Evolutionary conservation across 1,140 invertebrate species (phyloP).

Genomic region (Manduca sexta): DNA sequence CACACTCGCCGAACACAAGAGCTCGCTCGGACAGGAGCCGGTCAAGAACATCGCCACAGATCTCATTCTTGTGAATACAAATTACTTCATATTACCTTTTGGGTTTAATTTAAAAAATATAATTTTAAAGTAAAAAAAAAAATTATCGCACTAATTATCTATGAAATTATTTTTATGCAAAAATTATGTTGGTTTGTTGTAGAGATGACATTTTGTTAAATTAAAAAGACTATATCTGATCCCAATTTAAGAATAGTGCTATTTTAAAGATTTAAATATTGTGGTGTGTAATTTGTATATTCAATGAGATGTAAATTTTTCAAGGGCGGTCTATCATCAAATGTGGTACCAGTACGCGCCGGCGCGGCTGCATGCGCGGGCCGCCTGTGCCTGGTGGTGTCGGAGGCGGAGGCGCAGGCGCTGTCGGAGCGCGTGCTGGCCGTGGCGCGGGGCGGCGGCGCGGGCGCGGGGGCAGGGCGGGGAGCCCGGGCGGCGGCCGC

Average conservation of each 20-base stretch:
- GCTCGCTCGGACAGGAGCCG: constrained; percentile 89
- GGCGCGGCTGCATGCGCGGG: constrained; percentile 89
- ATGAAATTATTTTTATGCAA: no score
- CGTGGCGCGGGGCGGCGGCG: constrained; percentile 67
- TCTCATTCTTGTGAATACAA: constrained; percentile 81
- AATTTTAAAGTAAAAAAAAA: no score
- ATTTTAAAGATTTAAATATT: no score
- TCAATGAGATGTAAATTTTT: no score
- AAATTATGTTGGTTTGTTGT: no score
- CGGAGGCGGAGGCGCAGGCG: constrained; percentile 43
- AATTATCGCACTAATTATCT: no score
- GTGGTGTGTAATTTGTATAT: no score
- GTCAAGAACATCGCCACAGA: constrained; percentile 89
- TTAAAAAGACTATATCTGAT: no score
- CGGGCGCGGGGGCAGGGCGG: constrained; percentile 80
- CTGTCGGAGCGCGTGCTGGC: constrained; percentile 43
- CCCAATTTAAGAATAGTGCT: no score
- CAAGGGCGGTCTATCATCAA: constrained; percentile 84
- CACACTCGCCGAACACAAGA: constrained; percentile 90
- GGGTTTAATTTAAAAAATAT: constrained; percentile 3
- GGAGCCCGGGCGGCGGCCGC: constrained; percentile 52
- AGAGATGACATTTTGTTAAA: no score
- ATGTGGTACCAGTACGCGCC: constrained; percentile 91
- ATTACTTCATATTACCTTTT: no score
- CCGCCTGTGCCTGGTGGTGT: constrained; percentile 45